Percentiles rank a stretch among this genome's conserved stretches.
Conservation (phyloP, 1,140 invertebrate genomes). For the Aphelinus certus region DNA sequence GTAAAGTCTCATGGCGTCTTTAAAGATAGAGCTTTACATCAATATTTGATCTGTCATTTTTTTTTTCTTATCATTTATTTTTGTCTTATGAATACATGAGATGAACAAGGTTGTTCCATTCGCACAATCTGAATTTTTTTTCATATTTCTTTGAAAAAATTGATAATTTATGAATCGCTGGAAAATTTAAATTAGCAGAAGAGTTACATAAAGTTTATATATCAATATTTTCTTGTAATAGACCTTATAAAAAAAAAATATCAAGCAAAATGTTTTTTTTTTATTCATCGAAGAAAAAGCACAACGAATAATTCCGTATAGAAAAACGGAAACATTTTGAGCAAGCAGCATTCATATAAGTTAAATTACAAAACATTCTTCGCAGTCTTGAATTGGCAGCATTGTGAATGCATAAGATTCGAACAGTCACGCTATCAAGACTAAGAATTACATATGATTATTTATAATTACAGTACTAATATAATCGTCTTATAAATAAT, state of each 20-base stretch:
- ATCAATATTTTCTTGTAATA: constrained; percentile 15
- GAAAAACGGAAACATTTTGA: background rate
- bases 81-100: constrained; percentile 24
- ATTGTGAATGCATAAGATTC: constrained; percentile 16
- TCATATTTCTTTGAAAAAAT: constrained; percentile 5
- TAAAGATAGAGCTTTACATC: constrained; percentile 7
- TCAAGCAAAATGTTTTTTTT: constrained; percentile 1
- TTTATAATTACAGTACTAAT: constrained; percentile 30
- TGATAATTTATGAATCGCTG: background rate
- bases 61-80: constrained; percentile 24
- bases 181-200: constrained; percentile 10
- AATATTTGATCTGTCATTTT: constrained; percentile 24
- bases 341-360: constrained; percentile 2
- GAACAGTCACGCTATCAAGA: constrained; percentile 1
- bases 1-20: constrained; percentile 16
- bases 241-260: background rate
- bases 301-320: constrained; percentile 2
- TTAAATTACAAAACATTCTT: constrained; percentile 30
- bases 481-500: constrained; percentile 9
- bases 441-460: constrained; percentile 31
- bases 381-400: constrained; percentile 21
- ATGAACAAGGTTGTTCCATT: constrained; percentile 32
- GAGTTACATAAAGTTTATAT: background rate
- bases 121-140: constrained; percentile 13
- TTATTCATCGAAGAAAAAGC: constrained; percentile 8